A percentile compares a stretch with the other conserved stretches of the same genome.
Conservation (phyloP, 2,797 vertebrate genomes). For the Choloepus didactylus region DNA sequence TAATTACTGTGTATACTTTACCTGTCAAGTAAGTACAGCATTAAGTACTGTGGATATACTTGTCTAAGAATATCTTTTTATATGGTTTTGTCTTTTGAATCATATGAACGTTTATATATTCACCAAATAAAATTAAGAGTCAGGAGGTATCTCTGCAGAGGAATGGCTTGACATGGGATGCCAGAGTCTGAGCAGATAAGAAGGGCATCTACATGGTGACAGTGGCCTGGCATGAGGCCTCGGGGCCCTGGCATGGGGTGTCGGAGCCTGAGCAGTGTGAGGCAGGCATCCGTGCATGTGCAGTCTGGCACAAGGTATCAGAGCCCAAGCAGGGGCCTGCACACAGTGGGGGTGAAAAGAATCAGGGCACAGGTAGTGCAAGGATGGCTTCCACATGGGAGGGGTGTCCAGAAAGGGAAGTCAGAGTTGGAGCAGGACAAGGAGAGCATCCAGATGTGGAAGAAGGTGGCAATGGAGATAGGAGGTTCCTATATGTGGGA, state of each 20-base stretch:
- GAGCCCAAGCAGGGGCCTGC: background rate
- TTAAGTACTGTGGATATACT: too few relatives aligned
- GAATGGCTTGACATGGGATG: background rate
- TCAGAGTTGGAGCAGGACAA: background rate
- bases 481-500: background rate
- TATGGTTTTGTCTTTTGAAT: too few relatives aligned
- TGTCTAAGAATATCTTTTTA: too few relatives aligned
- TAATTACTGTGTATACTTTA: too few relatives aligned
- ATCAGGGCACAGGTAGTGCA: background rate
- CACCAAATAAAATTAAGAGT: slow-evolving; percentile 4
- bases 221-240: too few relatives aligned
- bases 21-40: too few relatives aligned
- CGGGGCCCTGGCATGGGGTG: too few relatives aligned
- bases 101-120: background rate
- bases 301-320: background rate
- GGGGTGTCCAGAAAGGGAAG: background rate
- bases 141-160: background rate
- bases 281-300: background rate
- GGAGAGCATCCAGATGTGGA: background rate
- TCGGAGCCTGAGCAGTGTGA: background rate
- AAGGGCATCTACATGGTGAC: background rate
- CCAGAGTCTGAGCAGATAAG: background rate
- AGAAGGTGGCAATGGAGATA: background rate
- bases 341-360: too few relatives aligned
- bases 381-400: background rate